Base-by-base conservation (phyloP, 1,140 invertebrate species). In the Littorina saxatilis region DNA sequence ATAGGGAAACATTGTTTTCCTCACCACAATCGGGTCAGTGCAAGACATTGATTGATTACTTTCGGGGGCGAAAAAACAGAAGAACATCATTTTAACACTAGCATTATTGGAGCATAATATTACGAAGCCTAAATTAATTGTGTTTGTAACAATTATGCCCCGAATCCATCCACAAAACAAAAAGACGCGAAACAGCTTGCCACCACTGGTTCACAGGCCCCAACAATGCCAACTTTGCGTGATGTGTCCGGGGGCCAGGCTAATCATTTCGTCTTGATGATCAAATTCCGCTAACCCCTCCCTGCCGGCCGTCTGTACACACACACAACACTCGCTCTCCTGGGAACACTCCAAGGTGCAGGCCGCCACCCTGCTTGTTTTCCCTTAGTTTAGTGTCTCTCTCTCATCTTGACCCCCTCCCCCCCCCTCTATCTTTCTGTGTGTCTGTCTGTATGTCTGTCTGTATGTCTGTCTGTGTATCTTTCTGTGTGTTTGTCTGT, bases 311-410 rank as follows among this genome's bases (percentile, higher is more conserved):
- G 37, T 68, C 66, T 39, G 37, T 29, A 4, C 9, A 68, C 35
- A 68, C 76, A 58, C 63, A 78, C 63, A 78, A 78, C 76, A 78
- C 63, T 39, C 66, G 55, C 55, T 29, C 39, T 58, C 55, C 55
- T 78, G 76, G 76, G 76, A 78, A 66, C n/a, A 47, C 76, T 17
- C 32, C 55, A 78, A 63, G 58, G 39, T 78, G 58, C 61, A 11
- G 61, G 27, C 52, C 35, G 27, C 15, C 1, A 32, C 35, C 55
- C 35, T 40, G 75, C n/a, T 17, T 27, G 29, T 15, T 66, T 58
- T 58, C n/a, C n/a, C 55, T 58, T 35, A 32, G 11, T 32, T 55
- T 75, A n/a, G 20, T 58, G 23, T 58, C 20, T 58, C 27, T 5
- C 4, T 58, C 55, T 27, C n/a, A 3, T 20, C 55, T 23, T 27